These are phyloP conservation scores for Pteronura brasiliensis DNA, from an alignment of 2,113 vertebrate species.

Conservation along the genomic window DNA sequence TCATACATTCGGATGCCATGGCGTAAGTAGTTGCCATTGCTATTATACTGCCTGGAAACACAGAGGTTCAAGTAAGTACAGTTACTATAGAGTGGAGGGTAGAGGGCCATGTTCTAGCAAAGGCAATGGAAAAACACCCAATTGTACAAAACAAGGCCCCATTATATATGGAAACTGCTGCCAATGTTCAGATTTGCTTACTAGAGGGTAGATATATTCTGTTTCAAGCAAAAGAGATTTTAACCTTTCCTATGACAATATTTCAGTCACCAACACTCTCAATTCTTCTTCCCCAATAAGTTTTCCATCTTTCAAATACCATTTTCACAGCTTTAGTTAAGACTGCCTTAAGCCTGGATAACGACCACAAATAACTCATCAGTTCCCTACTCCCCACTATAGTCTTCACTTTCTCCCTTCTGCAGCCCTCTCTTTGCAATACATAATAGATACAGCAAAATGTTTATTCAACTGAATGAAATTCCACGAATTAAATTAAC, in stretches of 20 bases:
- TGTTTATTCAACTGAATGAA: background rate
- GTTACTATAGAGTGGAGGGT: background rate
- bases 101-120: background rate
- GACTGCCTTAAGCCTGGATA: background rate
- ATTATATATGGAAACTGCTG: background rate
- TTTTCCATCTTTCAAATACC: background rate
- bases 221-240: background rate
- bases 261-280: background rate
- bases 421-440: background rate
- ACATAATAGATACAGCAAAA: background rate
- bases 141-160: background rate
- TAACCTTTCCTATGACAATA: background rate
- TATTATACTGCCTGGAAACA: background rate
- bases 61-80: background rate
- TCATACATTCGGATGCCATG: background rate
- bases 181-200: background rate
- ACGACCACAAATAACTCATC: background rate
- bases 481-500: constrained; percentile 24
- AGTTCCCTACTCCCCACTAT: background rate
- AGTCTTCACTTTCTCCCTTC: background rate
- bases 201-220: background rate
- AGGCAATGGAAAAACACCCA: background rate
- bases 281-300: background rate
- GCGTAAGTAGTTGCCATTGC: background rate
- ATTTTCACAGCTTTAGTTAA: background rate